These are phyloP conservation scores for Teleogryllus occipitalis DNA, from an alignment of 1,140 invertebrate genomes.

Conservation along the genomic window DNA sequence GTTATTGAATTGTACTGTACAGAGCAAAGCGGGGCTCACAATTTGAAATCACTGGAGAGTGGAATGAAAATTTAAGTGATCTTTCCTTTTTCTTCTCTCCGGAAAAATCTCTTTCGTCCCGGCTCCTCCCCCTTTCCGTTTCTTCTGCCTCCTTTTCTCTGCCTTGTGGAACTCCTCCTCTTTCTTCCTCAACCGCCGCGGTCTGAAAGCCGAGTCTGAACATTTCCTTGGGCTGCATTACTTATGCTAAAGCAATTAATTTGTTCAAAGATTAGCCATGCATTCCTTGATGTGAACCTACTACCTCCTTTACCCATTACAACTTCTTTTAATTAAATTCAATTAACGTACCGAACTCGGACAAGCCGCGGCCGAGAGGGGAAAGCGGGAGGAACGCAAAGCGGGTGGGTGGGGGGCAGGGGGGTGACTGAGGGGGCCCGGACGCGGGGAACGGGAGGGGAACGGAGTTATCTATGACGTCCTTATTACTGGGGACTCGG, in stretches of 20 bases:
- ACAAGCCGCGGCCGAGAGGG: slow-evolving; percentile 13
- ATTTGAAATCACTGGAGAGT: slow-evolving; percentile 6
- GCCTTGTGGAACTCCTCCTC: not conserved
- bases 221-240: slow-evolving; percentile 19
- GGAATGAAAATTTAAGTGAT: slow-evolving; percentile 21
- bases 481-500: slow-evolving; percentile 13
- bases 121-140: too few species aligned
- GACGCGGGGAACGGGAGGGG: not conserved
- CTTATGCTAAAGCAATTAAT: slow-evolving; percentile 23
- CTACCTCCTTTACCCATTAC: slow-evolving; percentile 16
- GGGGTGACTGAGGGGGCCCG: not conserved
- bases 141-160: too few species aligned
- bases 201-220: not conserved
- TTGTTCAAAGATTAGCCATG: slow-evolving; percentile 23
- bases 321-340: slow-evolving; percentile 24
- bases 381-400: not conserved
- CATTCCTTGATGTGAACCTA: slow-evolving; percentile 9
- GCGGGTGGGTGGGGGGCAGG: not conserved
- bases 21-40: slow-evolving; percentile 1
- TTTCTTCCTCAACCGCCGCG: not conserved
- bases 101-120: too few species aligned
- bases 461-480: slow-evolving; percentile 12
- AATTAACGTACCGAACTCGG: slow-evolving; percentile 20
- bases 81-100: not conserved
- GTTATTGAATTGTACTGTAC: not conserved